Conservation (phyloP, 2,888 invertebrate genomes). For the Trissoscelio sp. region DNA sequence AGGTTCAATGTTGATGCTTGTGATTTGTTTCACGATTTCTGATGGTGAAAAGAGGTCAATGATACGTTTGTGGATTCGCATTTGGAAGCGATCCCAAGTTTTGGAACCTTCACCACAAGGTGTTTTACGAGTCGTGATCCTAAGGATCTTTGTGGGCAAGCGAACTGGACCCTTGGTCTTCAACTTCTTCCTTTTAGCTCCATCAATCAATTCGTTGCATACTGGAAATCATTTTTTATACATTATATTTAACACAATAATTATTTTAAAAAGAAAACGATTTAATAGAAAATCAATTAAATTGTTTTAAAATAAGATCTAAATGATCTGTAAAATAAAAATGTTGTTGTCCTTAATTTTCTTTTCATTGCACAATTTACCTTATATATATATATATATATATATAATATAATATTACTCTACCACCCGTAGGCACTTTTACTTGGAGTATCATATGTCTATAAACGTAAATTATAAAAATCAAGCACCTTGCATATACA, state of each 20-base stretch:
- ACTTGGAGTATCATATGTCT: conserved; percentile 55
- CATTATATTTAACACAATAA: no score
- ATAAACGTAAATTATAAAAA: conserved; percentile 64
- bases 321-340: no score
- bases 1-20: conserved; percentile 99
- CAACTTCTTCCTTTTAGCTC: conserved; percentile 98
- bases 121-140: conserved; percentile 99
- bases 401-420: conserved; percentile 44
- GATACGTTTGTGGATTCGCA: conserved; percentile 99
- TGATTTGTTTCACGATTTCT: conserved; percentile 99
- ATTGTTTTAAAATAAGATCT: no score
- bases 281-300: no score
- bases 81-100: conserved; percentile 99
- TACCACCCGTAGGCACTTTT: conserved; percentile 68
- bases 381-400: no score
- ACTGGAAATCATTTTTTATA: no score
- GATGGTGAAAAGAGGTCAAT: conserved; percentile 99
- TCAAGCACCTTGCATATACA: conserved; percentile 63
- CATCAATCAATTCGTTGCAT: conserved; percentile 97
- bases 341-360: no score
- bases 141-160: conserved; percentile 98
- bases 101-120: conserved; percentile 99
- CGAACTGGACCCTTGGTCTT: conserved; percentile 99
- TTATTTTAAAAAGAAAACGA: no score
- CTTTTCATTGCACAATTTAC: no score